phyloP scores from a whole-genome alignment of 2,888 invertebrate genomes.

The Ptychoptera albimana region DNA sequence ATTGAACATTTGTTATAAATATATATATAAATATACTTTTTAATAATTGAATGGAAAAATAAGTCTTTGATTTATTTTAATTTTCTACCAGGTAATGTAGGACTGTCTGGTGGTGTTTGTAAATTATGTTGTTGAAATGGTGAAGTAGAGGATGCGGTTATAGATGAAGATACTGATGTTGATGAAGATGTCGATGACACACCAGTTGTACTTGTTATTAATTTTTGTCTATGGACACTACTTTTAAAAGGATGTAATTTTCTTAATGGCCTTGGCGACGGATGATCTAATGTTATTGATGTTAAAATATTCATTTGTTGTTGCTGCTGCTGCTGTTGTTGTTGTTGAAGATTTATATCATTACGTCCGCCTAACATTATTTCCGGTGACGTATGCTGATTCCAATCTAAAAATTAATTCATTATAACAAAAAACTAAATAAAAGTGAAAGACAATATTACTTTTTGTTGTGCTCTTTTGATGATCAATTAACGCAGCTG shows the following conservation, averaged over 20 bases:
- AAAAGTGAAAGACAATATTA: conserved; percentile 5
- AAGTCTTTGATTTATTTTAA: conserved; percentile 18
- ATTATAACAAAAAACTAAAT: neutral
- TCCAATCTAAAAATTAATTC: conserved; percentile 20
- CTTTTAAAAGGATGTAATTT: conserved; percentile 25
- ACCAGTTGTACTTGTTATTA: conserved; percentile 12
- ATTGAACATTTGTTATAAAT: too few relatives aligned
- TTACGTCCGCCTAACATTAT: conserved; percentile 14
- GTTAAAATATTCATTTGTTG: conserved; percentile 13
- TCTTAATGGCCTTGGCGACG: conserved; percentile 24
- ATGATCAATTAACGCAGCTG: conserved; percentile 41
- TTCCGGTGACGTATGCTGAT: conserved; percentile 21
- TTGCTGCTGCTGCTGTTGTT: conserved; percentile 5
- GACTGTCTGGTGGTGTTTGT: conserved; percentile 23
- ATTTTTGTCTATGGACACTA: conserved; percentile 18
- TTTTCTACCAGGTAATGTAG: conserved; percentile 26
- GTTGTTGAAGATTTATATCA: conserved; percentile 18
- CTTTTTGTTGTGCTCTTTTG: conserved; percentile 27
- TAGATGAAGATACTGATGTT: conserved; percentile 8
- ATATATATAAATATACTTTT: too few relatives aligned
- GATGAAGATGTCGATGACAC: conserved; percentile 10
- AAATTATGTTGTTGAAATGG: neutral
- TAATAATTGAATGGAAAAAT: neutral
- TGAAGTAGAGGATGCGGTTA: neutral
- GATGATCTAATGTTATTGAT: conserved; percentile 22